Evolutionary conservation across 2,113 vertebrate species (phyloP).

Genomic region (Upupa epops): DNA sequence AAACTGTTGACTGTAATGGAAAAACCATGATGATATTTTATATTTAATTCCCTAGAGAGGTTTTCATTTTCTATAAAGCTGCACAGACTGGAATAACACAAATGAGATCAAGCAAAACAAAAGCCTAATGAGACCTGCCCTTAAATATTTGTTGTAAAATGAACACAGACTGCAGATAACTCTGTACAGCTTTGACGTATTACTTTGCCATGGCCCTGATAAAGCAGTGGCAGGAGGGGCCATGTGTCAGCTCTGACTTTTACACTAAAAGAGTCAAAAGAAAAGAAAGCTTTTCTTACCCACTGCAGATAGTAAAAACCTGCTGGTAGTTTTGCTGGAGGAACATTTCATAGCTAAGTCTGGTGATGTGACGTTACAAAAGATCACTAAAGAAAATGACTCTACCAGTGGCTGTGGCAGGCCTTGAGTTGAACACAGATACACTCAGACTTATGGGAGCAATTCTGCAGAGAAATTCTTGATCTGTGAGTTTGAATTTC

Average conservation of each 20-base stretch:
- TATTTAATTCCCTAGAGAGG: constrained; percentile 5
- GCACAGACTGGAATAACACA: background rate
- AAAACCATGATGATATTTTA: background rate
- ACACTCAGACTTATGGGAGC: background rate
- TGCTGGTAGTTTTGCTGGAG: background rate
- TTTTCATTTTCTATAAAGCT: constrained; percentile 17
- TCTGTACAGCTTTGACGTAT: background rate
- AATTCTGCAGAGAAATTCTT: background rate
- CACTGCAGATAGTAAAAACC: background rate
- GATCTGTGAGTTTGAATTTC: background rate
- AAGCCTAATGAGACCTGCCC: background rate
- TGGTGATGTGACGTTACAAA: background rate
- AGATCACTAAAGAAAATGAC: background rate
- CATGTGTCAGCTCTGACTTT: background rate
- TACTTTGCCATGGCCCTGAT: background rate
- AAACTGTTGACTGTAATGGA: background rate
- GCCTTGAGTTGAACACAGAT: background rate
- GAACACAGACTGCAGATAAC: background rate
- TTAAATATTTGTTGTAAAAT: constrained; percentile 15
- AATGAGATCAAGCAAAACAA: background rate
- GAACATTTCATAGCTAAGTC: background rate
- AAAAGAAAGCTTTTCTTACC: background rate
- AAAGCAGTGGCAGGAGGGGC: background rate
- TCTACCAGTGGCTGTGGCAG: background rate
- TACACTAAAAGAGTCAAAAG: background rate